Percentiles rank a stretch among this genome's conserved stretches.
phyloP scores from a whole-genome alignment of 2,888 invertebrate species.

The Melangyna quadrimaculata region DNA sequence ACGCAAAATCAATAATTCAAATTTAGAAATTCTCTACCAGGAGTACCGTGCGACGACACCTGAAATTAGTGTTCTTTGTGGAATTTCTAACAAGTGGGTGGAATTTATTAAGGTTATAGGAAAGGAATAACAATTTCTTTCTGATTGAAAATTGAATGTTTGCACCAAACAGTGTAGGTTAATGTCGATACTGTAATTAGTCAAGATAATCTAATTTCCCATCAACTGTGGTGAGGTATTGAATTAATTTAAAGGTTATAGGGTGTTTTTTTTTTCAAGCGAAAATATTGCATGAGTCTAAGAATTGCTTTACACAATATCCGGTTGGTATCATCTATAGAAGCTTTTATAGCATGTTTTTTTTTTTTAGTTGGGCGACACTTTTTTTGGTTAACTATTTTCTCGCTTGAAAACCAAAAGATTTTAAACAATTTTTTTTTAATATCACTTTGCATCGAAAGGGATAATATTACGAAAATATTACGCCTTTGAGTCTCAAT shows the following conservation, averaged over 20 bases:
- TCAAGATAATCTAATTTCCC: neutral
- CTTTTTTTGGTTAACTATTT: too few species aligned
- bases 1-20: slow-evolving; percentile 65
- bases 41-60: slow-evolving; percentile 12
- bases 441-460: too few species aligned
- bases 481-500: too few species aligned
- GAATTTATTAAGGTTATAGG: neutral
- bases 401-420: too few species aligned
- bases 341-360: too few species aligned
- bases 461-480: too few species aligned
- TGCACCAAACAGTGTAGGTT: neutral
- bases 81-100: neutral
- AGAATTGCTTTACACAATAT: too few species aligned
- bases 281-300: too few species aligned
- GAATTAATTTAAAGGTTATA: neutral
- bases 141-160: neutral
- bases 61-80: slow-evolving; percentile 11
- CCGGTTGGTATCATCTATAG: too few species aligned
- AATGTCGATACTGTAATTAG: neutral
- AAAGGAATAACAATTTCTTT: neutral
- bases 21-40: neutral
- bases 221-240: neutral
- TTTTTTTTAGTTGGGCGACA: too few species aligned
- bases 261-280: too few species aligned
- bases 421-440: too few species aligned